Percentiles rank a stretch among this genome's conserved stretches.
phyloP scores from a whole-genome alignment of 2,113 vertebrate species.

The Heterotilapia buettikoferi region DNA sequence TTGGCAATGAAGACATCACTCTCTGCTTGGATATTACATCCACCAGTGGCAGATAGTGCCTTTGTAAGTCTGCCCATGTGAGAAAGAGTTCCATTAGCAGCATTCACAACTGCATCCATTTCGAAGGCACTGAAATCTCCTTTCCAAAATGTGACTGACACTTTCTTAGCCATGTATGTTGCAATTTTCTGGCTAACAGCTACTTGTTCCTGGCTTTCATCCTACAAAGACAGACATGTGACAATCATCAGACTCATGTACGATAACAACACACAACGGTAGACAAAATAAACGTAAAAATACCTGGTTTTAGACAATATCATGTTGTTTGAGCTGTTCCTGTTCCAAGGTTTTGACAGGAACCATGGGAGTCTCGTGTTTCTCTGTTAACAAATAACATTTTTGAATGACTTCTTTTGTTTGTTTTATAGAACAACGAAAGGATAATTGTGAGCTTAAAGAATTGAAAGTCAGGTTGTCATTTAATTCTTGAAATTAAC shows the following conservation, averaged over 20 bases:
- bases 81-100: neutral
- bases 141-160: neutral
- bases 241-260: neutral
- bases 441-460: neutral
- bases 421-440: accelerated
- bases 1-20: neutral
- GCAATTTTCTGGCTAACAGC: neutral
- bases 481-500: neutral
- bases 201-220: neutral
- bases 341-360: neutral
- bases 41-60: neutral
- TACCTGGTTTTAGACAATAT: neutral
- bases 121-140: neutral
- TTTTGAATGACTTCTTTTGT: neutral
- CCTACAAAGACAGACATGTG: neutral
- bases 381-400: neutral
- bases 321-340: neutral
- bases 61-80: neutral
- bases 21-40: neutral
- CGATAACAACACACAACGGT: neutral
- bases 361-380: neutral
- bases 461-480: neutral
- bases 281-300: neutral
- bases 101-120: neutral
- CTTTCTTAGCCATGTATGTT: neutral